A percentile compares a stretch with the other conserved stretches of the same genome.
Conservation (phyloP, 2,113 vertebrate genomes). For the Hiodon alosoides region DNA sequence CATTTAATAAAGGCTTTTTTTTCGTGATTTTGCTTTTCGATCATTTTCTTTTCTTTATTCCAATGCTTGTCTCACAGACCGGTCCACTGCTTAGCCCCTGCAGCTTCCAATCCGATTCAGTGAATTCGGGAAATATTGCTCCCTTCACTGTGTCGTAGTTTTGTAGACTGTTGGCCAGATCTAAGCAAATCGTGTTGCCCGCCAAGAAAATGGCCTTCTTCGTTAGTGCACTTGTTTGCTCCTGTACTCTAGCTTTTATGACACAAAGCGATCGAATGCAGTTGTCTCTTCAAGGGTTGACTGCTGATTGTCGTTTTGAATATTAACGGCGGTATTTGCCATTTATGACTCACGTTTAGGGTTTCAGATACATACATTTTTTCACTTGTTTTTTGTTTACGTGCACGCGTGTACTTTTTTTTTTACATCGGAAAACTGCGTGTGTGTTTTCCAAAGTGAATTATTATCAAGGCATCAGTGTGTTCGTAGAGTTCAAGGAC, state of each 20-base stretch:
- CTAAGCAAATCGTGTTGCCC: not conserved
- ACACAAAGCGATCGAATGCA: not conserved
- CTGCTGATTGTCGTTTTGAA: no score
- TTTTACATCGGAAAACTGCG: no score
- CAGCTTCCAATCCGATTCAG: constrained; percentile 54
- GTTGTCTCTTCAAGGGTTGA: not conserved
- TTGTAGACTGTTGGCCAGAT: not conserved
- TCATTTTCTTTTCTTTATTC: constrained; percentile 48
- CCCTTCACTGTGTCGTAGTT: constrained; percentile 4
- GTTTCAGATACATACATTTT: no score
- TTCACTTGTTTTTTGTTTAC: no score
- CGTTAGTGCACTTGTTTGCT: not conserved
- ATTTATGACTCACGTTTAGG: no score
- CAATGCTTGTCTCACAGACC: constrained; percentile 45
- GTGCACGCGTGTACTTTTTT: no score
- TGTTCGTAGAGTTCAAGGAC: no score
- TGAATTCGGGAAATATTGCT: constrained; percentile 18
- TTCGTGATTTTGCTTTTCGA: constrained; percentile 50
- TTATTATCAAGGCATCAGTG: no score
- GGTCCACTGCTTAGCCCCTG: constrained; percentile 43
- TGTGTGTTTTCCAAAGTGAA: no score
- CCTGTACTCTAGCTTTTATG: not conserved
- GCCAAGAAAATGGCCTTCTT: not conserved
- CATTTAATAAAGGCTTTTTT: constrained; percentile 56
- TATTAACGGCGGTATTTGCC: no score